These are phyloP conservation scores for Pyxicephalus adspersus DNA, from an alignment of 2,113 vertebrate species.

Conservation along the genomic window DNA sequence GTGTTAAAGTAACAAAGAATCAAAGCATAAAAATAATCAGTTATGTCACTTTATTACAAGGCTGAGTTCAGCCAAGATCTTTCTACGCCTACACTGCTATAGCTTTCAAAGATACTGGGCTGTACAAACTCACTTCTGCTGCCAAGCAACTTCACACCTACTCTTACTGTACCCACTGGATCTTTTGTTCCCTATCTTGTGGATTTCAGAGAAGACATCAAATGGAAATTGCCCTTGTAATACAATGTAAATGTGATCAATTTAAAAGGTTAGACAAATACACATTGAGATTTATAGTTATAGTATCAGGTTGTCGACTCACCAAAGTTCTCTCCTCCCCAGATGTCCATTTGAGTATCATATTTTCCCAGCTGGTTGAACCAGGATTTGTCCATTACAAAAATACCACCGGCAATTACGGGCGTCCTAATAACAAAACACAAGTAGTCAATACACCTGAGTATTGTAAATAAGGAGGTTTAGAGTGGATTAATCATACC, in stretches of 20 bases:
- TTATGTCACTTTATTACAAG: constrained; percentile 16
- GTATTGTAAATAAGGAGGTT: too few species aligned
- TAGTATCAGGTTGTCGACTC: constrained; percentile 62
- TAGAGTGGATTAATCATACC: too few species aligned
- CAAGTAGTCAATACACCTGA: not conserved
- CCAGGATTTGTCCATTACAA: constrained; percentile 96
- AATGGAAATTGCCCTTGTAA: not conserved
- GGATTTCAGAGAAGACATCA: not conserved
- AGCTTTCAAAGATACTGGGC: constrained; percentile 17
- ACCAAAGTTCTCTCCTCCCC: constrained; percentile 99
- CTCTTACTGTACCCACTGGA: constrained; percentile 9
- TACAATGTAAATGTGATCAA: not conserved
- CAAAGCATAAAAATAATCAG: constrained; percentile 15
- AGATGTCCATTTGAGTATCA: constrained; percentile 98
- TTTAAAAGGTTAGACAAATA: not conserved
- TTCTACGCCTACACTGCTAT: constrained; percentile 19
- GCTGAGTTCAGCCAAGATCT: constrained; percentile 3
- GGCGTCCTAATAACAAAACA: constrained; percentile 81
- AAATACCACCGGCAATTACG: constrained; percentile 97
- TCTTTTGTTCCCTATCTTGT: not conserved
- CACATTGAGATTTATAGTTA: too few species aligned
- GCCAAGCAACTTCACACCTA: constrained; percentile 37
- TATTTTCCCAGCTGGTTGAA: constrained; percentile 98
- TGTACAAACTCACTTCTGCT: constrained; percentile 23
- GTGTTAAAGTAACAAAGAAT: constrained; percentile 25